Base-by-base conservation (phyloP, 2,797 vertebrate genomes). In the Tolypeutes matacus region DNA sequence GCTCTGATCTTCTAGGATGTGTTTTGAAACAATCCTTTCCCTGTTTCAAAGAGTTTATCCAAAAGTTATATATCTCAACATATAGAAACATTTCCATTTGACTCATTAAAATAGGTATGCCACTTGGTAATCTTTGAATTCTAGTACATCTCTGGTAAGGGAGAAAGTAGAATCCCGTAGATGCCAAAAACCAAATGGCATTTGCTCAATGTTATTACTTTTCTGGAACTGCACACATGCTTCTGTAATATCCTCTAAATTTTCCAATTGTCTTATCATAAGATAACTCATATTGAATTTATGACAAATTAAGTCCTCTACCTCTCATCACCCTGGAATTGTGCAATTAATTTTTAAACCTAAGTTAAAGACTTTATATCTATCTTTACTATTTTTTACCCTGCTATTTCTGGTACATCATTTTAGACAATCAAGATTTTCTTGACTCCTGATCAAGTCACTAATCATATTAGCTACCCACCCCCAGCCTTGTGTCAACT, bases 351-450 rank as follows among this genome's bases (percentile, higher is more conserved):
- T 86, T 95, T 95, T 95, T 56, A 87, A 96, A 93, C 42, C 80
- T 77, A 86, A 94, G 58, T 91, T 93, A 89, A 91, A 96, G 91
- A 81, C 36, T 75, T 96, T 93, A 95, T 92, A 94, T 94, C 94
- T 94, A 96, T 85, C 90, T 87, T 78, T 69, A 82, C 85, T 88
- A 75, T 94, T 95, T 93, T 82, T 95, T 69, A 96, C 49, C 2
- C 23, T 69, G 53, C 70, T 94, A 96, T 97, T 96, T 97, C 39
- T 86, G 95, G 86, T 29, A 3, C n/a, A 94, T 89, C 77, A 80
- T 89, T 95, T 92, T 65, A 86, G 64, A 91, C 87, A 56, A 62
- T 76, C 49, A 84, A 84, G 65, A 82, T 94, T 91, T 90, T 91
- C 94, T 81, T 94, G 88, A 94, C 89, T 94, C 70, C 39, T 77